Evolutionary conservation across 2,113 vertebrate genomes (phyloP).

Genomic region (Gadus chalcogrammus): DNA sequence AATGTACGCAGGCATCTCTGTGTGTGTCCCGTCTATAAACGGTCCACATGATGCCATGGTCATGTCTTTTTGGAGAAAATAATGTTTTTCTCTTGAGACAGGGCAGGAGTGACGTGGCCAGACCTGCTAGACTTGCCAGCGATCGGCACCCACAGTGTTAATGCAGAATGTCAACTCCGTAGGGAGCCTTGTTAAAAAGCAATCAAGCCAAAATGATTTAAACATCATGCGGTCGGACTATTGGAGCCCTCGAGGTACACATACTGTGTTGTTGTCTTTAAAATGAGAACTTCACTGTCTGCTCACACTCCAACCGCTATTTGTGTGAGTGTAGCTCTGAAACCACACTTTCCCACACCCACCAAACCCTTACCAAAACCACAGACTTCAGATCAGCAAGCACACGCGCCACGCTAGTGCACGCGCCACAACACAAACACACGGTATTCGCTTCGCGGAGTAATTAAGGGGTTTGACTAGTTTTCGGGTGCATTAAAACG

Average conservation of each 20-base stretch:
- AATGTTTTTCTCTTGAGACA: conserved; percentile 35
- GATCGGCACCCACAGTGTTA: conserved; percentile 71
- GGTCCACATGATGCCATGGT: too few relatives aligned
- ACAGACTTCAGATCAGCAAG: conserved; percentile 63
- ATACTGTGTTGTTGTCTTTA: conserved; percentile 69
- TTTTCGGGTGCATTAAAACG: conserved; percentile 68
- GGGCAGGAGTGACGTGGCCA: conserved; percentile 44
- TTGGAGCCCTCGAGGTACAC: conserved; percentile 62
- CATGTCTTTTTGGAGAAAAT: neutral
- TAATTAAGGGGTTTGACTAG: conserved; percentile 72
- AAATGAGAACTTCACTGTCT: conserved; percentile 75
- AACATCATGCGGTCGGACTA: conserved; percentile 68
- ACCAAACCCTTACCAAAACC: conserved; percentile 67
- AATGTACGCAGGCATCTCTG: neutral
- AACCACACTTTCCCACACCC: conserved; percentile 72
- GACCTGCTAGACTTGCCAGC: conserved; percentile 59
- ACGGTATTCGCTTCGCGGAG: conserved; percentile 62
- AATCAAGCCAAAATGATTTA: conserved; percentile 77
- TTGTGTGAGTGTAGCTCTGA: conserved; percentile 66
- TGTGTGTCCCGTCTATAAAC: conserved; percentile 4
- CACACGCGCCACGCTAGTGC: conserved; percentile 21
- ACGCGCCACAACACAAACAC: conserved; percentile 40
- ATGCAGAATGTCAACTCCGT: conserved; percentile 70
- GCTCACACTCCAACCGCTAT: conserved; percentile 73
- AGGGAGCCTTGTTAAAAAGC: conserved; percentile 76